Conservation (phyloP, 2,888 invertebrate genomes). For the Caenorhabditis sinica region DNA sequence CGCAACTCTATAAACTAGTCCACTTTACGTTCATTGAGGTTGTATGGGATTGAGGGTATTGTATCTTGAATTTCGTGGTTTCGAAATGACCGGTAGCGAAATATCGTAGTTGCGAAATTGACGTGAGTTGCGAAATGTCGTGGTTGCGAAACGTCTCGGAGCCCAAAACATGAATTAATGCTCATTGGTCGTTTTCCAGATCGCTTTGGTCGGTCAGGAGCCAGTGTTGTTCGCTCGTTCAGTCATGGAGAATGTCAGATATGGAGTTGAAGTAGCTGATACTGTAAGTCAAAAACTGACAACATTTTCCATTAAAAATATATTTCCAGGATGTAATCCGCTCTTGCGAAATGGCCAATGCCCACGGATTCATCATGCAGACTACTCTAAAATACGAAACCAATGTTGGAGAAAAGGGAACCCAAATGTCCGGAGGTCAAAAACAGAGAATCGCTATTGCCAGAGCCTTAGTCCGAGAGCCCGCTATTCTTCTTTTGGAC, state of each 20-base stretch:
- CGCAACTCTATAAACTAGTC: too few species aligned
- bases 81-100: too few species aligned
- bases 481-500: conserved; percentile 81
- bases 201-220: conserved; percentile 85
- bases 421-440: conserved; percentile 84
- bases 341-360: conserved; percentile 85
- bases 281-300: conserved; percentile 39
- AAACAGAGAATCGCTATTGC: conserved; percentile 81
- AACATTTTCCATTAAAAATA: neutral
- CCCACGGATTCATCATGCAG: conserved; percentile 84
- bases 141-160: too few species aligned
- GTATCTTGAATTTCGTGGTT: too few species aligned
- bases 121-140: too few species aligned
- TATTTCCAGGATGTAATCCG: conserved; percentile 75
- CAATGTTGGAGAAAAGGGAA: conserved; percentile 85
- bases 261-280: conserved; percentile 78
- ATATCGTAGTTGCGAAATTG: too few species aligned
- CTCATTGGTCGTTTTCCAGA: conserved; percentile 71
- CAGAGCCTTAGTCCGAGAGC: conserved; percentile 78
- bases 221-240: conserved; percentile 85
- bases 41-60: too few species aligned
- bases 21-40: too few species aligned
- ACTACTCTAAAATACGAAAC: conserved; percentile 84
- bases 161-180: too few species aligned
- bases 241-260: conserved; percentile 83